Base-by-base conservation (phyloP, 53 echinoderm and acorn worm genomes). In the Echinometra lucunter region DNA sequence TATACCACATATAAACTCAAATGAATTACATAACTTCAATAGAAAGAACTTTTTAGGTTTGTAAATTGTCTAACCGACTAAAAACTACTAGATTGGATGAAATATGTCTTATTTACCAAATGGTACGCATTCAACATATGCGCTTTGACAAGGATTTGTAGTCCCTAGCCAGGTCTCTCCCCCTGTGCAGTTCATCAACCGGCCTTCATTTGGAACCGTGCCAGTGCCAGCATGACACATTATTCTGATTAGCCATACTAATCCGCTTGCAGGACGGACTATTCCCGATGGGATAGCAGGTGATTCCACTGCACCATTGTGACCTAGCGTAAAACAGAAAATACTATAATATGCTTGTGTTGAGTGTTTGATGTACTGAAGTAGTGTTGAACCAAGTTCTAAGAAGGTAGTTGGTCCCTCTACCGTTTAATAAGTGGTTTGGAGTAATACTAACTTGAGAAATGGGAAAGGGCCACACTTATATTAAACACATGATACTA, bases 51-150 rank as follows among this genome's bases (percentile, higher is more conserved):
- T n/a, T n/a, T n/a, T n/a, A n/a, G n/a, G n/a, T n/a, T n/a, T n/a
- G n/a, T n/a, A n/a, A n/a, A n/a, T n/a, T n/a, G n/a, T n/a, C n/a
- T n/a, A n/a, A n/a, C n/a, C n/a, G n/a, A n/a, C n/a, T n/a, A n/a
- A n/a, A n/a, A n/a, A n/a, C n/a, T n/a, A n/a, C n/a, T n/a, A n/a
- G n/a, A n/a, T n/a, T n/a, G n/a, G n/a, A n/a, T n/a, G n/a, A n/a
- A n/a, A n/a, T n/a, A n/a, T n/a, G n/a, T n/a, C n/a, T n/a, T 5
- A 88, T 95, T 95, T 85, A 97, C 97, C 58, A 69, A 94, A 96
- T 16, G 89, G 88, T 10, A 91, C 44, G 56, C 97, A 97, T 32
- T 95, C 60, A 7, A 96, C 96, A 55, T 87, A 90, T 3, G 95
- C 96, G 37, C 95, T 96, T 58, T 94, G 58, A 66, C 97, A 97